These are phyloP conservation scores for Clostera curtula DNA, from an alignment of 2,888 invertebrate species.

Conservation along the genomic window DNA sequence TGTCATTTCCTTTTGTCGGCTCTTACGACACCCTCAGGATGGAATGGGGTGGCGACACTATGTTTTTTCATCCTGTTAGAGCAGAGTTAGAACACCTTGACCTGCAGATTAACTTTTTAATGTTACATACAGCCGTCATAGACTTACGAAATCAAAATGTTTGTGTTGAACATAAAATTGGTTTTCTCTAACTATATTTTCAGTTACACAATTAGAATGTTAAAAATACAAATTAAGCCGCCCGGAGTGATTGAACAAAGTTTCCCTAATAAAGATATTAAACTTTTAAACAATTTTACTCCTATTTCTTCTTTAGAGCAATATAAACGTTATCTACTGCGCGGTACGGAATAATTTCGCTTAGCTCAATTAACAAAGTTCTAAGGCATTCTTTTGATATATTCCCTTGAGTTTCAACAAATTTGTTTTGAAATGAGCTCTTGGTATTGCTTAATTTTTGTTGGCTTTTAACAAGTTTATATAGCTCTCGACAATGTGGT, in stretches of 20 bases:
- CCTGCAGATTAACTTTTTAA: no score
- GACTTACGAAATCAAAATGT: no score
- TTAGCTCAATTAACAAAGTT: conserved; percentile 9
- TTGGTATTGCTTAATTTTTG: background rate
- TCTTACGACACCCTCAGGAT: no score
- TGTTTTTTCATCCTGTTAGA: no score
- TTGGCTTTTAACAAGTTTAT: background rate
- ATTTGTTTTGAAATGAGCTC: conserved; percentile 13
- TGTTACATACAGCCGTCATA: no score
- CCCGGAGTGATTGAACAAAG: conserved; percentile 1
- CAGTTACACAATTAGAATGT: background rate
- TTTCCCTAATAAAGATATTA: conserved; percentile 9
- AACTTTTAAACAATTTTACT: background rate
- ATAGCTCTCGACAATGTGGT: background rate
- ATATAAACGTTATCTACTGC: background rate
- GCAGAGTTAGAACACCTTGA: no score
- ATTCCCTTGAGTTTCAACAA: conserved; percentile 15
- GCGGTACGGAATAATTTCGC: background rate
- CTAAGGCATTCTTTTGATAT: conserved; percentile 18
- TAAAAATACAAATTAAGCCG: background rate
- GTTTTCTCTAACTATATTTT: no score
- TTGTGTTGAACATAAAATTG: no score
- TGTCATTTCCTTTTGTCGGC: no score
- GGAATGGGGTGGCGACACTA: no score
- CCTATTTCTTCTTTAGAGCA: background rate